These are phyloP conservation scores for Cerastoderma edule DNA, from an alignment of 2,888 invertebrate species.

Conservation along the genomic window DNA sequence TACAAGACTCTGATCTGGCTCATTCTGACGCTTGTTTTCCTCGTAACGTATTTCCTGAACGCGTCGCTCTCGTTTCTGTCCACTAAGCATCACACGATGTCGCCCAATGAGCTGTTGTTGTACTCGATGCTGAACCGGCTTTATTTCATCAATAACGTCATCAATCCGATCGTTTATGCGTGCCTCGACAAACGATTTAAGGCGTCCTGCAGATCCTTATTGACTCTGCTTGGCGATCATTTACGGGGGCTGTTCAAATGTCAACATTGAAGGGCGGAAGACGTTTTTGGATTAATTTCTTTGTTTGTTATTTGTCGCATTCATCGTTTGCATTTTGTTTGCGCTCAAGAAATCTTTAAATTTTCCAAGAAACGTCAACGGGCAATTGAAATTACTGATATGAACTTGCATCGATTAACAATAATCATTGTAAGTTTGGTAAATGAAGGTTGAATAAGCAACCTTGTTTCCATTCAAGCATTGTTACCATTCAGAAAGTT, in stretches of 20 bases:
- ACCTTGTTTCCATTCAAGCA: no score
- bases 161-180: slow-evolving; percentile 44
- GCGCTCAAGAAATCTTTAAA: no score
- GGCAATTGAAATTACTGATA: no score
- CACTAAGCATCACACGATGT: slow-evolving; percentile 21
- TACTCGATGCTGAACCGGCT: slow-evolving; percentile 39
- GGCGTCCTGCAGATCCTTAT: slow-evolving; percentile 29
- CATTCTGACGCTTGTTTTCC: slow-evolving; percentile 43
- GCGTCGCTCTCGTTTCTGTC: slow-evolving; percentile 33
- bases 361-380: no score
- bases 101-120: slow-evolving; percentile 22
- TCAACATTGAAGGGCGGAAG: not conserved
- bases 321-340: no score
- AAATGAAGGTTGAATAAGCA: no score
- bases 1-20: slow-evolving; percentile 52
- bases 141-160: slow-evolving; percentile 46
- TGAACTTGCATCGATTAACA: no score
- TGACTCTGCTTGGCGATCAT: not conserved
- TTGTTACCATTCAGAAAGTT: no score
- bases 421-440: no score
- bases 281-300: not conserved
- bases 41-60: slow-evolving; percentile 36
- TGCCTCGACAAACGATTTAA: slow-evolving; percentile 37
- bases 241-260: not conserved
- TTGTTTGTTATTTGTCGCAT: not conserved